Conservation (phyloP, 2,113 vertebrate species). For the Elaphurus davidianus region DNA sequence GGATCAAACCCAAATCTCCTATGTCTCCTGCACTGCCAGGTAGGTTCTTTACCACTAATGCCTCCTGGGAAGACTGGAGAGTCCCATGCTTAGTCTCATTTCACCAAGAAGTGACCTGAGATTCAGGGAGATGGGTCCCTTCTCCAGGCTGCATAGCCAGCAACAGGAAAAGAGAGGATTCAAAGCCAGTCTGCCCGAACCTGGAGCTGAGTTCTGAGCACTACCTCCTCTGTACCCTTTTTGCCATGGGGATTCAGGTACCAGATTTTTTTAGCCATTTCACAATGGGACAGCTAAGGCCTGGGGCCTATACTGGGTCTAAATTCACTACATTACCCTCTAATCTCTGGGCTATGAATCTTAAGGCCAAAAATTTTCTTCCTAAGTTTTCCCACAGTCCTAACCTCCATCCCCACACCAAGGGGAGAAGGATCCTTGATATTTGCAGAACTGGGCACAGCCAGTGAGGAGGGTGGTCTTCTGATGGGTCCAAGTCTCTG, state of each 20-base stretch:
- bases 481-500: background rate
- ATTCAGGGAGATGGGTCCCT: background rate
- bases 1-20: too few species aligned
- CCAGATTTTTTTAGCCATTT: background rate
- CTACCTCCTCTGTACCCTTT: too few species aligned
- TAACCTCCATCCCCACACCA: background rate
- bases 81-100: background rate
- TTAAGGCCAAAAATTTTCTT: background rate
- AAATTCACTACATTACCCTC: background rate
- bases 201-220: too few species aligned
- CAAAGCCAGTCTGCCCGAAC: background rate
- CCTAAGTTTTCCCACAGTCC: background rate
- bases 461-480: background rate
- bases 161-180: background rate
- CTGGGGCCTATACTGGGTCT: background rate
- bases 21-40: too few species aligned
- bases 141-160: background rate
- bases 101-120: background rate
- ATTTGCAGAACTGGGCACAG: background rate
- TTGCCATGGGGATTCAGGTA: too few species aligned
- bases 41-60: fast-evolving
- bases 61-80: background rate
- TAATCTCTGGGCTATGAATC: background rate
- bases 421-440: too few species aligned
- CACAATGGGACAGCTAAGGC: background rate